Evolutionary conservation across 2,797 vertebrate species (phyloP), one percentile per base, ranked within the genome.

Genomic region (Schizothorax lantsangensis): DNA sequence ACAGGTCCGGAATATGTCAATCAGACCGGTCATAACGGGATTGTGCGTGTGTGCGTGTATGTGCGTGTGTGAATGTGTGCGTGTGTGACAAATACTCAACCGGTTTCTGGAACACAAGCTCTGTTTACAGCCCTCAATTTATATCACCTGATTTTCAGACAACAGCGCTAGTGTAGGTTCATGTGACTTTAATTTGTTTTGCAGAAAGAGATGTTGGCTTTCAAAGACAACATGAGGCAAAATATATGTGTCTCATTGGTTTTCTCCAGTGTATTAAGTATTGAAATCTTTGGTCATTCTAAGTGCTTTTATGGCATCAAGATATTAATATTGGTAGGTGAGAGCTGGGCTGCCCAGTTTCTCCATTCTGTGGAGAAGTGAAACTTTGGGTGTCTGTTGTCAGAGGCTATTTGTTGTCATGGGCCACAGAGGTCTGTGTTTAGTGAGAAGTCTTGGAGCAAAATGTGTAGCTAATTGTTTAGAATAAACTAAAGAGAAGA

Each of bases 141-240:
- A 68, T 7, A 40, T 83, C 68, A 83, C 81, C 66, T 71, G 81
- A 68, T 84, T 64, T 75, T 72, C 83, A 49, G 62, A 84, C 71
- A 84, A 62, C 21, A 26, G 74, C 14, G 7, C 73, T 23, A 26
- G 54, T 62, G 83, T 75, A 36, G 72, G 66, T 19, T 72, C 81
- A 83, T 72, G 68, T 69, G 66, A 38, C 47, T 83, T 72, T 4
- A 57, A 83, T 72, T 83, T 72, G 49, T 72, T 72, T 83, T 38
- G 8, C 66, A 40, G 66, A 69, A 3, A 80, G 62, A 72, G 36
- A 45, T 30, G n/a, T 40, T 83, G 68, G 36, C 69, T 81, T 68
- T 64, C 43, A 81, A 68, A 81, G n/a, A 64, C 26, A 64, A 43
- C 30, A 40, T 30, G 78, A 45, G n/a, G 8, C 57, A 68, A 79